Conservation (phyloP, 2,888 invertebrate genomes). For the Microctonus aethiopoides region DNA sequence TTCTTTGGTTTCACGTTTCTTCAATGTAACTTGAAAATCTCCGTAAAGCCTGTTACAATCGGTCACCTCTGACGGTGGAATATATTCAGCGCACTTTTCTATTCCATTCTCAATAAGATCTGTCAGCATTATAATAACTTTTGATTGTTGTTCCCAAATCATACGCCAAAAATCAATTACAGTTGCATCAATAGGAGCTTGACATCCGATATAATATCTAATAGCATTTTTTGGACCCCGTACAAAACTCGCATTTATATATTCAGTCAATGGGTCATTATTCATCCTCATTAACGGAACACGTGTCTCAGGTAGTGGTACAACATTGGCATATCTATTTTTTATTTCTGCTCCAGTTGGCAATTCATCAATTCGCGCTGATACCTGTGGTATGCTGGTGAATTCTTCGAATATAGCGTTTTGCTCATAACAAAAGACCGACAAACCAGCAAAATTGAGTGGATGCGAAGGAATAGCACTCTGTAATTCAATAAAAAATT, state of each 20-base stretch:
- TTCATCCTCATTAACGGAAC: constrained; percentile 80
- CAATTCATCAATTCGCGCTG: constrained; percentile 83
- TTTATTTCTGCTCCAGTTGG: constrained; percentile 90
- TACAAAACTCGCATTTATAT: constrained; percentile 94
- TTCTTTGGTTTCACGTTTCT: constrained; percentile 89
- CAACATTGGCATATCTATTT: constrained; percentile 94
- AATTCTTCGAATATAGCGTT: constrained; percentile 85
- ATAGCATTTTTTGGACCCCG: constrained; percentile 86
- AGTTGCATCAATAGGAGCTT: constrained; percentile 88
- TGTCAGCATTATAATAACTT: constrained; percentile 90
- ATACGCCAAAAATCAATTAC: constrained; percentile 94
- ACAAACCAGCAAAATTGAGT: constrained; percentile 81
- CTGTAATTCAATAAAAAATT: constrained; percentile 44
- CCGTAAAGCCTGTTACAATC: constrained; percentile 89
- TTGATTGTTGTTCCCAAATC: constrained; percentile 94
- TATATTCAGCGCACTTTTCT: constrained; percentile 90
- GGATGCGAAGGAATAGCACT: constrained; percentile 75
- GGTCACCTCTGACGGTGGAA: constrained; percentile 91
- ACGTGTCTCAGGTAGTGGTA: constrained; percentile 91
- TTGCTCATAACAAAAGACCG: constrained; percentile 78
- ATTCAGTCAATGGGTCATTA: constrained; percentile 84
- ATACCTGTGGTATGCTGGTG: constrained; percentile 81
- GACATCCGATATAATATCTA: constrained; percentile 91
- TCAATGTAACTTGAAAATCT: constrained; percentile 87
- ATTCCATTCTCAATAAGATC: constrained; percentile 90